phyloP scores from a whole-genome alignment of 2,113 vertebrate genomes.

The Colossoma macropomum region DNA sequence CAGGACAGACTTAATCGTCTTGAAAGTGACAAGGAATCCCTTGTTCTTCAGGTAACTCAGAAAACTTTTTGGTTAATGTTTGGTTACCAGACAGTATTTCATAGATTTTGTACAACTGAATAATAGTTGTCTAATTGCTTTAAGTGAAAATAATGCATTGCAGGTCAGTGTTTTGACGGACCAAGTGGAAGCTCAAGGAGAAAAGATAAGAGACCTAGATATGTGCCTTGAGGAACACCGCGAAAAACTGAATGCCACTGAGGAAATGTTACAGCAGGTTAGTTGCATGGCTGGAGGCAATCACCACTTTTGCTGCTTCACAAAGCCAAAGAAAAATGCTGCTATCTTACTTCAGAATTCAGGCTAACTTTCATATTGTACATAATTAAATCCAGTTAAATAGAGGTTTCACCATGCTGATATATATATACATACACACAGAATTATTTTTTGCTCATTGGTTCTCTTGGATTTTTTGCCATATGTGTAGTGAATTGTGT shows the following conservation, averaged over 20 bases:
- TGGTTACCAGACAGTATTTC: too few relatives aligned
- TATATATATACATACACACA: neutral
- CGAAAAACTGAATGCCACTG: constrained; percentile 93
- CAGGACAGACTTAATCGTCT: constrained; percentile 92
- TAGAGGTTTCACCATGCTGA: neutral
- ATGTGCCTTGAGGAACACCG: constrained; percentile 94
- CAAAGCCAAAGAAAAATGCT: too few relatives aligned
- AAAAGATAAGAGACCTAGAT: constrained; percentile 97
- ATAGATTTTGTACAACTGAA: neutral
- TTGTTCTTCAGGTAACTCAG: constrained; percentile 90
- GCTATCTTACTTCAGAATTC: too few relatives aligned
- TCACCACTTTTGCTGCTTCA: neutral
- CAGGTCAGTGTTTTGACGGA: constrained; percentile 98
- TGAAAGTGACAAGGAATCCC: constrained; percentile 96
- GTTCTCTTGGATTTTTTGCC: neutral
- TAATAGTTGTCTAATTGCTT: neutral
- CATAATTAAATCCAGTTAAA: neutral
- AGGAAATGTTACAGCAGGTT: constrained; percentile 98
- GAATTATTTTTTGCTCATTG: neutral
- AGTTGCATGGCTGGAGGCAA: neutral
- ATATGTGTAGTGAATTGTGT: neutral
- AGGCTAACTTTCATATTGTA: too few relatives aligned
- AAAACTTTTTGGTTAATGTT: neutral
- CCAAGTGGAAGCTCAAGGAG: constrained; percentile 97
- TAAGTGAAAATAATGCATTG: neutral